Percentiles rank a stretch among this genome's conserved stretches.
Evolutionary conservation across 2,113 vertebrate species (phyloP).

Genomic region (Pseudopodoces humilis): DNA sequence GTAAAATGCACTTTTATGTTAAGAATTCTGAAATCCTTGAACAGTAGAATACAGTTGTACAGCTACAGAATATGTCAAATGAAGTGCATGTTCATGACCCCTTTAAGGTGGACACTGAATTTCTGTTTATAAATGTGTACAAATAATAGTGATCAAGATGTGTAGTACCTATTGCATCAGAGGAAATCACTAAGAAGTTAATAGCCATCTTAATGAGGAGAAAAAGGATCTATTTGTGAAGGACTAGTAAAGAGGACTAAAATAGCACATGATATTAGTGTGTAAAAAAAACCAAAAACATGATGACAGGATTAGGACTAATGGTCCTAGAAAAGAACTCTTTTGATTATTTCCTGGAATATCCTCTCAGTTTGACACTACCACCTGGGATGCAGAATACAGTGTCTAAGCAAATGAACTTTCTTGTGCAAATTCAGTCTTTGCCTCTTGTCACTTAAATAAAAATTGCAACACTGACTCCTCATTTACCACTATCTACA

Average conservation of each 20-base stretch:
- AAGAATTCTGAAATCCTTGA: background rate
- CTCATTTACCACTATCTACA: background rate
- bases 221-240: background rate
- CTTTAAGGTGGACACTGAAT: background rate
- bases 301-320: background rate
- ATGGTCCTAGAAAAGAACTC: background rate
- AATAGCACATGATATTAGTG: background rate
- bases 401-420: background rate
- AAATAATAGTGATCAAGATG: background rate
- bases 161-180: background rate
- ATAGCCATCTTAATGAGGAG: background rate
- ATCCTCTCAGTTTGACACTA: constrained; percentile 8
- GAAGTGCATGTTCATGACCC: background rate
- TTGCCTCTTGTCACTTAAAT: background rate
- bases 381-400: background rate
- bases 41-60: background rate
- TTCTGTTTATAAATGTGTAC: background rate
- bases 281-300: background rate
- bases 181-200: background rate
- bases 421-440: background rate
- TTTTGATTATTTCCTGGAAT: constrained; percentile 16
- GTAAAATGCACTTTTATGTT: background rate
- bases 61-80: background rate
- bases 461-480: background rate
- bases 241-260: background rate